Conservation (phyloP, 2,113 vertebrate species). For the Callipepla squamata region DNA sequence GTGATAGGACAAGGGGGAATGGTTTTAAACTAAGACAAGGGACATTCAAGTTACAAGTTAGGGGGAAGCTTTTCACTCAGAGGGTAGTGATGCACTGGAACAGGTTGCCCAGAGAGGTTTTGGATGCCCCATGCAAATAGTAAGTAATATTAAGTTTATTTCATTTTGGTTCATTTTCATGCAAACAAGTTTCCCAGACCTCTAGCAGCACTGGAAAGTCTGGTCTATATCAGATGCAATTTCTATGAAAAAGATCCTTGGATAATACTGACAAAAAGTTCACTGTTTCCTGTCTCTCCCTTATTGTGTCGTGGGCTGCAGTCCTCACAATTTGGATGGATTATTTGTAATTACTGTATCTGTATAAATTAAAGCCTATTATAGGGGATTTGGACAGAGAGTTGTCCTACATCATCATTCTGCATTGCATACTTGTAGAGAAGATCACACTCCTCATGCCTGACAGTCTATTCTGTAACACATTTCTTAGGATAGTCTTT, state of each 20-base stretch:
- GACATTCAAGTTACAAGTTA: too few relatives aligned
- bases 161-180: not conserved
- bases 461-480: not conserved
- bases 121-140: too few relatives aligned
- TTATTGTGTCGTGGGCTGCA: not conserved
- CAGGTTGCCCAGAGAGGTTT: too few relatives aligned
- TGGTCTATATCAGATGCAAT: not conserved
- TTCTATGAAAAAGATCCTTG: not conserved
- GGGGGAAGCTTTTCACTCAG: too few relatives aligned
- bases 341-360: not conserved
- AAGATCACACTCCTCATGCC: not conserved
- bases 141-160: not conserved
- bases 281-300: not conserved
- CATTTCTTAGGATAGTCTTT: not conserved
- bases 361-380: not conserved
- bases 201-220: not conserved
- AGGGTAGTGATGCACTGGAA: too few relatives aligned
- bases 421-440: fast-evolving
- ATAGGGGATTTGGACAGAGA: not conserved
- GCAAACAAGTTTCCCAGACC: not conserved
- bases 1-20: too few relatives aligned
- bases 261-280: not conserved
- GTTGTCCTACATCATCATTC: not conserved
- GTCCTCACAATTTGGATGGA: not conserved
- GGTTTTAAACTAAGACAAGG: too few relatives aligned